These are phyloP conservation scores for Zaprionus nigranus DNA, from an alignment of 1,140 invertebrate species.

Conservation along the genomic window DNA sequence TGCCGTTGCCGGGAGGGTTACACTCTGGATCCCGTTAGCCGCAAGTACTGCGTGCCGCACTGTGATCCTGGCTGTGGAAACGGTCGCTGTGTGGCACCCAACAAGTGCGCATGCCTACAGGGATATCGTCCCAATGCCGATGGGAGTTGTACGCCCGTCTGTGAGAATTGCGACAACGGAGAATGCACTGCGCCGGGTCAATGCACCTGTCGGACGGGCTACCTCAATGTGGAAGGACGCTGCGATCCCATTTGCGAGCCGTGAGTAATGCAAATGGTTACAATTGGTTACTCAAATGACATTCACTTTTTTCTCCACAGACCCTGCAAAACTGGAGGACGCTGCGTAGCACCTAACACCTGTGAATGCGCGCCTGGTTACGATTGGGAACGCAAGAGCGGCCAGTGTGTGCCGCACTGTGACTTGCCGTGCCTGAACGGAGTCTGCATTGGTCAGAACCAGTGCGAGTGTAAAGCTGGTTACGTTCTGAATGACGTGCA, in stretches of 20 bases:
- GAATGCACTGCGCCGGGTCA: slow-evolving; percentile 86
- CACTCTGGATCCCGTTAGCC: slow-evolving; percentile 85
- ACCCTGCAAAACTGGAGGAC: slow-evolving; percentile 85
- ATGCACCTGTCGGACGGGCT: slow-evolving; percentile 85
- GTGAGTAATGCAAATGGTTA: slow-evolving; percentile 51
- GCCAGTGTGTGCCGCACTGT: slow-evolving; percentile 85
- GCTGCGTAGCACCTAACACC: slow-evolving; percentile 85
- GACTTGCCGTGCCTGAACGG: slow-evolving; percentile 86
- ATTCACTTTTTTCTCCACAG: slow-evolving; percentile 28
- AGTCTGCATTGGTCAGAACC: slow-evolving; percentile 85
- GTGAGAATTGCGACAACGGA: slow-evolving; percentile 85
- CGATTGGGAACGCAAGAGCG: slow-evolving; percentile 69
- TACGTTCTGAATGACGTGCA: slow-evolving; percentile 84
- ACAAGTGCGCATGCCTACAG: slow-evolving; percentile 85
- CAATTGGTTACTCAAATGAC: too few relatives aligned
- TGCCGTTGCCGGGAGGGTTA: slow-evolving; percentile 89
- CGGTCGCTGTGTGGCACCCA: slow-evolving; percentile 86
- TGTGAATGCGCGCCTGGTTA: slow-evolving; percentile 85
- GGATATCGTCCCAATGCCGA: slow-evolving; percentile 80
- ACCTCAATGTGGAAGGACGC: slow-evolving; percentile 80
- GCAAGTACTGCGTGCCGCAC: slow-evolving; percentile 86
- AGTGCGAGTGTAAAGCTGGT: slow-evolving; percentile 85
- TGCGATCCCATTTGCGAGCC: slow-evolving; percentile 85
- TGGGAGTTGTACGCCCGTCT: slow-evolving; percentile 85
- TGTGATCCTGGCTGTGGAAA: slow-evolving; percentile 86